Conservation (phyloP, 2,113 vertebrate species). For the Aptenodytes patagonicus region DNA sequence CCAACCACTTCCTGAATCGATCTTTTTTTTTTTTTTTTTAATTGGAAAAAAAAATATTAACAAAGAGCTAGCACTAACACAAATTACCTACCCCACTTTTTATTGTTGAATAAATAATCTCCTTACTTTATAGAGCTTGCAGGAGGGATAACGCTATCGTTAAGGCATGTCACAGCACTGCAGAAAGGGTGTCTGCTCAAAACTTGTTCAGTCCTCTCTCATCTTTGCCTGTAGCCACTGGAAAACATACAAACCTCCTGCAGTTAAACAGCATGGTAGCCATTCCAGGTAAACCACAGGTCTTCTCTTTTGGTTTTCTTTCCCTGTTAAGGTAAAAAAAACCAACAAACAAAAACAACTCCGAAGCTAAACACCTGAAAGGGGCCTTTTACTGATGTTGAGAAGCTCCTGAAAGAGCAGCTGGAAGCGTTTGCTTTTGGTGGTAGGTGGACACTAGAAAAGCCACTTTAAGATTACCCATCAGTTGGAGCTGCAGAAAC, state of each 20-base stretch:
- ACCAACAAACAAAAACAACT: not conserved
- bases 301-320: not conserved
- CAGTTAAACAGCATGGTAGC: not conserved
- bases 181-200: not conserved
- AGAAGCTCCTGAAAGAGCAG: not conserved
- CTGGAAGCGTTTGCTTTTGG: not conserved
- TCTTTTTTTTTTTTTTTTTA: not conserved
- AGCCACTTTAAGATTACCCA: not conserved
- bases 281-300: not conserved
- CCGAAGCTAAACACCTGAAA: not conserved
- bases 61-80: not conserved
- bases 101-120: not conserved
- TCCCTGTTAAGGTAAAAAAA: not conserved
- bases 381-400: not conserved
- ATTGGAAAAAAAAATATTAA: not conserved
- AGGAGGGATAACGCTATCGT: not conserved
- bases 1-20: not conserved
- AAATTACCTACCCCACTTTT: not conserved
- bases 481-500: conserved; percentile 7
- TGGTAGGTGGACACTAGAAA: not conserved
- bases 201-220: not conserved
- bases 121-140: not conserved
- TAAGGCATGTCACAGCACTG: not conserved
- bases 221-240: not conserved
- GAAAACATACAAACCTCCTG: not conserved